Evolutionary conservation across 2,797 vertebrate species (phyloP).

Genomic region (Oophaga sylvatica): DNA sequence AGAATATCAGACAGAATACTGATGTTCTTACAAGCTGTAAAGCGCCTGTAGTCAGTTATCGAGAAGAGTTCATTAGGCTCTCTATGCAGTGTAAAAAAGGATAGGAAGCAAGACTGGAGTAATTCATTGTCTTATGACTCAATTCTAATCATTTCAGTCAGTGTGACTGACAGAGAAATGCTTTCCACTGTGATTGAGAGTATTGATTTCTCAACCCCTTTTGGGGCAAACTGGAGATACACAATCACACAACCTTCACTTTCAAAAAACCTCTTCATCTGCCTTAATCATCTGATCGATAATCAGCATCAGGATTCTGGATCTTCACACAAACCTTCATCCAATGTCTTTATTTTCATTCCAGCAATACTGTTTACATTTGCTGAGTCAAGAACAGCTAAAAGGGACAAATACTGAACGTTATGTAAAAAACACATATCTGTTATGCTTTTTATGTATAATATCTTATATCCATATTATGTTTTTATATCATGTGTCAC

Average conservation of each 20-base stretch:
- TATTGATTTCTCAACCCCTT: slow-evolving; percentile 91
- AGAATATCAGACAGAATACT: slow-evolving; percentile 61
- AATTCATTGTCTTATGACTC: slow-evolving; percentile 96
- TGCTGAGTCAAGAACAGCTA: slow-evolving; percentile 92
- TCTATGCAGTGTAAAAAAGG: slow-evolving; percentile 77
- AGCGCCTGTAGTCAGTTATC: slow-evolving; percentile 75
- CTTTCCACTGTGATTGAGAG: slow-evolving; percentile 89
- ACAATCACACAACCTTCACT: slow-evolving; percentile 89
- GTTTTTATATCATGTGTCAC: too few species aligned
- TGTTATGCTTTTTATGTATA: slow-evolving; percentile 37
- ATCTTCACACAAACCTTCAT: slow-evolving; percentile 82
- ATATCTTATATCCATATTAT: slow-evolving; percentile 37
- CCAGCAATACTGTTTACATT: slow-evolving; percentile 78
- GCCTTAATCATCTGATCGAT: slow-evolving; percentile 96
- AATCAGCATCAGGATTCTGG: slow-evolving; percentile 85
- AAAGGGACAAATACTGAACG: slow-evolving; percentile 80
- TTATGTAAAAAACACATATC: slow-evolving; percentile 66
- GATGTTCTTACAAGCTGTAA: slow-evolving; percentile 67
- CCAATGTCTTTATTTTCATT: slow-evolving; percentile 79
- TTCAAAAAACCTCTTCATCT: slow-evolving; percentile 94
- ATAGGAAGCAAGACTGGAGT: slow-evolving; percentile 83
- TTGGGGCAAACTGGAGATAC: slow-evolving; percentile 82
- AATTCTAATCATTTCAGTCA: slow-evolving; percentile 94
- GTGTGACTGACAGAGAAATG: slow-evolving; percentile 90
- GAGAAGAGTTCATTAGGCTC: slow-evolving; percentile 87